Evolutionary conservation across 2,888 invertebrate species (phyloP).

Genomic region (Siphlonurus alternatus): DNA sequence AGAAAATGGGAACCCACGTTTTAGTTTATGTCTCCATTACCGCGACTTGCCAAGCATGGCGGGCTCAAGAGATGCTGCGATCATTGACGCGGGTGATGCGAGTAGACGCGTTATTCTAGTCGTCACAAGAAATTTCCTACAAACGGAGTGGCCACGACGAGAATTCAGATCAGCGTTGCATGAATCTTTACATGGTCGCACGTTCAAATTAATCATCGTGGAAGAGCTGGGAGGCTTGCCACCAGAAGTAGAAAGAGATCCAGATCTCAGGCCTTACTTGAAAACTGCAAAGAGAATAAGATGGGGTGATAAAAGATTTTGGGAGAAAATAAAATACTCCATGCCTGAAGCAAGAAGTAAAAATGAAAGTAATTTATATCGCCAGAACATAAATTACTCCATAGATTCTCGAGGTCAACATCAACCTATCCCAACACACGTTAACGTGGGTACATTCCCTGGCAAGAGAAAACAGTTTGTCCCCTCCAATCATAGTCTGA

Average conservation of each 20-base stretch:
- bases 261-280: constrained; percentile 69
- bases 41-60: constrained; percentile 62
- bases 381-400: neutral
- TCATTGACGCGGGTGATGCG: constrained; percentile 71
- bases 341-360: constrained; percentile 56
- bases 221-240: constrained; percentile 73
- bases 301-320: constrained; percentile 62
- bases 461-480: neutral
- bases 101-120: constrained; percentile 74
- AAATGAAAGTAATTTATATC: neutral
- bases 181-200: constrained; percentile 60
- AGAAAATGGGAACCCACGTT: constrained; percentile 46
- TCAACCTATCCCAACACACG: constrained; percentile 22
- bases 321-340: constrained; percentile 61
- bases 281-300: constrained; percentile 56
- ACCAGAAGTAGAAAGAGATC: constrained; percentile 65
- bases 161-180: constrained; percentile 81
- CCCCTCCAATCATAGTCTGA: neutral
- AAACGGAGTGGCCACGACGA: constrained; percentile 78
- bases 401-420: constrained; percentile 22
- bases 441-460: neutral
- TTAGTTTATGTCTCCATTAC: constrained; percentile 71
- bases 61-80: constrained; percentile 69
- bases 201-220: constrained; percentile 64
- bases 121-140: constrained; percentile 73